Percentiles rank a stretch among this genome's conserved stretches.
These are phyloP conservation scores for Sinocyclocheilus rhinocerous DNA, from an alignment of 2,113 vertebrate genomes.

Conservation along the genomic window DNA sequence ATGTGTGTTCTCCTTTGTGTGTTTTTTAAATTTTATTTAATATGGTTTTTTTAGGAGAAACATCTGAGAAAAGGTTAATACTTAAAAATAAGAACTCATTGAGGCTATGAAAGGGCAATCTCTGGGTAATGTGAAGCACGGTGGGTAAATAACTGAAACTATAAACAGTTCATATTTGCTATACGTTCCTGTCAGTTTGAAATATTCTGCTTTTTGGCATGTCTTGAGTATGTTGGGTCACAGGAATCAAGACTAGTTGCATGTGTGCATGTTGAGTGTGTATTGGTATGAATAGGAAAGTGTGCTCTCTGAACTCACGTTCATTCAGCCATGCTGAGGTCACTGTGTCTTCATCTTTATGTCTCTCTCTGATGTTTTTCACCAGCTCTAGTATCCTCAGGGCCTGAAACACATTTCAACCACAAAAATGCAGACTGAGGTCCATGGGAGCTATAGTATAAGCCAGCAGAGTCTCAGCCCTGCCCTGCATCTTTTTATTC, in stretches of 20 bases:
- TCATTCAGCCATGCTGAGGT: not conserved
- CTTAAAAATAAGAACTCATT: not conserved
- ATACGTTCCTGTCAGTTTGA: not conserved
- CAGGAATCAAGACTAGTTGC: not conserved
- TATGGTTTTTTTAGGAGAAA: not conserved
- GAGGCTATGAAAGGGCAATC: not conserved
- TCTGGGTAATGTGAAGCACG: not conserved
- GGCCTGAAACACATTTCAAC: constrained; percentile 2
- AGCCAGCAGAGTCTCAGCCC: constrained; percentile 30
- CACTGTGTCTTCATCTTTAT: not conserved
- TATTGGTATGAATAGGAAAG: not conserved
- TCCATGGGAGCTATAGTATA: constrained; percentile 40
- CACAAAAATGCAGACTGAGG: constrained; percentile 23
- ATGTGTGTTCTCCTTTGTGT: no score
- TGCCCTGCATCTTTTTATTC: constrained; percentile 60
- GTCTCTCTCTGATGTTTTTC: not conserved
- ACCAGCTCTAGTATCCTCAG: not conserved
- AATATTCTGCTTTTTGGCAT: not conserved
- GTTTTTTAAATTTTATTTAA: not conserved
- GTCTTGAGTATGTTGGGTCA: not conserved
- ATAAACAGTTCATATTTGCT: not conserved
- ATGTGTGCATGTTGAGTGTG: not conserved
- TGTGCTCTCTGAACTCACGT: not conserved
- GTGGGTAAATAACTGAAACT: not conserved
- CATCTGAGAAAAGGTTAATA: not conserved